phyloP scores from a whole-genome alignment of 2,113 vertebrate genomes.

The Agapornis roseicollis region DNA sequence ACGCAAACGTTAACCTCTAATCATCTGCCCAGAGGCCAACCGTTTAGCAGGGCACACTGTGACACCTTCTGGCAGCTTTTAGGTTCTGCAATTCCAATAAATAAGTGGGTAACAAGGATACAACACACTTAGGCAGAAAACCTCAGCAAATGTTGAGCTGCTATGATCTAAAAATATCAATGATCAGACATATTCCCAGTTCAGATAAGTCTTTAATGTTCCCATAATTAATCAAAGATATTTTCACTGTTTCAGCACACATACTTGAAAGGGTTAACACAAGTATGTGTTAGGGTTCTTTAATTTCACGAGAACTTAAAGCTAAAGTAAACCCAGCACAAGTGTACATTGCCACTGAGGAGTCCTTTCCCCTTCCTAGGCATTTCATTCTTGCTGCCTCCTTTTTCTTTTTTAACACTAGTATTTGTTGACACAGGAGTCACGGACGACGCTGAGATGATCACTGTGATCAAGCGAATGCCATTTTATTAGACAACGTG shows the following conservation, averaged over 20 bases:
- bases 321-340: background rate
- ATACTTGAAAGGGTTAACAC: background rate
- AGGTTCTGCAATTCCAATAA: background rate
- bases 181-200: background rate
- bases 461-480: too few species aligned
- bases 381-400: background rate
- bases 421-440: too few species aligned
- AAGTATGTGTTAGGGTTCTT: background rate
- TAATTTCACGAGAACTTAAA: background rate
- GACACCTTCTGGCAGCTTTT: slow-evolving; percentile 47
- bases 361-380: background rate
- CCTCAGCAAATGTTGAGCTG: background rate
- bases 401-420: background rate
- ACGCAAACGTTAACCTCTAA: background rate
- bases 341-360: background rate
- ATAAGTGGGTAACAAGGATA: background rate
- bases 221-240: background rate
- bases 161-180: background rate
- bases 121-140: background rate
- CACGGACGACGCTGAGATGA: too few species aligned
- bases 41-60: background rate
- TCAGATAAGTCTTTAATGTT: background rate
- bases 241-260: background rate
- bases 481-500: too few species aligned
- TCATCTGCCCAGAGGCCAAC: background rate